Conservation (phyloP, 1,140 invertebrate species). For the Sitodiplosis mosellana region DNA sequence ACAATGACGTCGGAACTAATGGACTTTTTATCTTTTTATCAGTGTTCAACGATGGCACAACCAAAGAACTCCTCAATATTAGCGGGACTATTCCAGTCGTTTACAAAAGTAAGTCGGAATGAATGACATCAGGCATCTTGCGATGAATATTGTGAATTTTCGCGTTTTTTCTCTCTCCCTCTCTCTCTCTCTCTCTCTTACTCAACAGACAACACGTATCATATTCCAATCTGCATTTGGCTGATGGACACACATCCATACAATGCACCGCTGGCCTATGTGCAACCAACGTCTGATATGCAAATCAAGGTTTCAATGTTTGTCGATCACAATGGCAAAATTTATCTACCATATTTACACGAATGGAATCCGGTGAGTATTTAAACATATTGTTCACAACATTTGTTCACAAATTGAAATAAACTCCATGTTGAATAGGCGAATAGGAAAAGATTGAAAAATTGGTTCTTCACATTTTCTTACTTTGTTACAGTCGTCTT, state of each 20-base stretch:
- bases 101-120: conserved; percentile 52
- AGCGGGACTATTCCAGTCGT: conserved; percentile 83
- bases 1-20: not conserved
- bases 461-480: too few relatives aligned
- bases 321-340: conserved; percentile 89
- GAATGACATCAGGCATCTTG: not conserved
- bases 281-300: conserved; percentile 91
- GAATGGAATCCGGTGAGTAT: conserved; percentile 74
- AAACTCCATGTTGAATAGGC: too few relatives aligned
- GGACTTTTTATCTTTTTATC: conserved; percentile 11
- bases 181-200: conserved; percentile 3
- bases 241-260: conserved; percentile 92
- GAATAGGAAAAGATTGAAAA: too few relatives aligned
- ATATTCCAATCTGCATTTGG: conserved; percentile 95
- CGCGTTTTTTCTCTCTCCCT: not conserved
- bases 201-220: conserved; percentile 57
- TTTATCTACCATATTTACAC: conserved; percentile 92
- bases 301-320: conserved; percentile 83
- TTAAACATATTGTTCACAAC: too few relatives aligned
- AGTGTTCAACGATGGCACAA: conserved; percentile 82
- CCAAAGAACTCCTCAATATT: conserved; percentile 66
- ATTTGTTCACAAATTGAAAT: too few relatives aligned
- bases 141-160: not conserved
- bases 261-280: conserved; percentile 94
- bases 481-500: conserved; percentile 38